phyloP scores from a whole-genome alignment of 1,140 invertebrate genomes.

The Drosophila persimilis region DNA sequence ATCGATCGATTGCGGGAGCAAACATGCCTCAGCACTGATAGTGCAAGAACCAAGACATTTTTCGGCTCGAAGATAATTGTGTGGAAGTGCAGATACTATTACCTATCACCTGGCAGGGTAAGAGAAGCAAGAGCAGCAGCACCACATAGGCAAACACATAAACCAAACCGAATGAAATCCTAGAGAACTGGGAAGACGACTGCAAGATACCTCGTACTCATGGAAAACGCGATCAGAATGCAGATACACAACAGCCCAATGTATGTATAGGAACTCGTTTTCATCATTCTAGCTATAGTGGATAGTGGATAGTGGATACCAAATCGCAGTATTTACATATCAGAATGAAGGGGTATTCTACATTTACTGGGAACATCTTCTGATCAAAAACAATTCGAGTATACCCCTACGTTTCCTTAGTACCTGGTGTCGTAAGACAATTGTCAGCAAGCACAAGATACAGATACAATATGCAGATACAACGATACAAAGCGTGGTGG shows the following conservation, averaged over 20 bases:
- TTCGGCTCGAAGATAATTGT: constrained; percentile 26
- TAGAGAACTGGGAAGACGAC: constrained; percentile 6
- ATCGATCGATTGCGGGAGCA: constrained; percentile 53
- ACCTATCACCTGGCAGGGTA: constrained; percentile 19
- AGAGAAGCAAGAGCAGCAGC: constrained; percentile 33
- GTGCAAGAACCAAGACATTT: constrained; percentile 8
- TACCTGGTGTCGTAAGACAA: constrained; percentile 21
- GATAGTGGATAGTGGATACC: too few species aligned
- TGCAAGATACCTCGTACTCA: too few species aligned
- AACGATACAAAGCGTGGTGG: constrained; percentile 39
- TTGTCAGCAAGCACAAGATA: constrained; percentile 45
- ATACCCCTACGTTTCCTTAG: too few species aligned
- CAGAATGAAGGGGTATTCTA: too few species aligned
- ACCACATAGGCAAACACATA: constrained; percentile 38
- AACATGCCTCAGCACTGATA: constrained; percentile 45
- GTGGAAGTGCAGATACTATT: constrained; percentile 45
- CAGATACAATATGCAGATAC: constrained; percentile 57
- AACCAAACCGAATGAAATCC: constrained; percentile 12
- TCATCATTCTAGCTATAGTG: too few species aligned
- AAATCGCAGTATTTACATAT: too few species aligned
- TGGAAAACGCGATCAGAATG: too few species aligned
- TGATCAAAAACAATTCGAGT: constrained; percentile 12
- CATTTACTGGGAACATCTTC: too few species aligned
- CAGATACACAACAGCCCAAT: too few species aligned
- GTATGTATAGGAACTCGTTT: too few species aligned